Percentiles rank a stretch among this genome's conserved stretches.
Conservation (phyloP, 2,888 invertebrate genomes). For the Spisula subtruncata region DNA sequence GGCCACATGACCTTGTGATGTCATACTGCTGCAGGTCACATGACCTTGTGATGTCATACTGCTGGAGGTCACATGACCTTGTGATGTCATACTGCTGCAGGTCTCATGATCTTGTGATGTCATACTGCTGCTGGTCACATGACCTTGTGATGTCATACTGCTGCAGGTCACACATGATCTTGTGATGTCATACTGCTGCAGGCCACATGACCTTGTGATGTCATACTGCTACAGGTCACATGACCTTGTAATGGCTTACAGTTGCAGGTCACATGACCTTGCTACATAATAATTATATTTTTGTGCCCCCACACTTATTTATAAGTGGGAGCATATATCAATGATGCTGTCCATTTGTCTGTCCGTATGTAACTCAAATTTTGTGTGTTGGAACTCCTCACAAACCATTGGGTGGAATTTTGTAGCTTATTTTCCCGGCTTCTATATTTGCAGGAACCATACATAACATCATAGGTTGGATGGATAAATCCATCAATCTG, state of each 20-base stretch:
- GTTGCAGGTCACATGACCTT: background rate
- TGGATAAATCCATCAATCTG: slow-evolving; percentile 78
- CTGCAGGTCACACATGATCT: background rate
- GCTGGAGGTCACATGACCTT: background rate
- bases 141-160: background rate
- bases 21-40: background rate
- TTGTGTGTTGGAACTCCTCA: too few relatives aligned
- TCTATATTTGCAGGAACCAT: slow-evolving; percentile 74
- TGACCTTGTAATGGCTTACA: background rate
- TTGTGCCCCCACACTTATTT: background rate
- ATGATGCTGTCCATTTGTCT: too few relatives aligned
- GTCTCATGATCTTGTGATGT: too few relatives aligned
- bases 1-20: background rate
- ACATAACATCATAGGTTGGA: slow-evolving; percentile 78
- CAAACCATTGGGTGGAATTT: too few relatives aligned
- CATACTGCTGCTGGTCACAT: background rate
- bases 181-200: background rate
- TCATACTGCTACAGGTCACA: background rate
- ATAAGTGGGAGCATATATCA: too few relatives aligned
- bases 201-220: background rate
- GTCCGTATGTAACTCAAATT: too few relatives aligned
- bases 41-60: background rate
- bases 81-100: too few relatives aligned
- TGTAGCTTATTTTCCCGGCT: background rate
- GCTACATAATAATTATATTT: background rate